A percentile compares a stretch with the other conserved stretches of the same genome.
Evolutionary conservation across 1,140 invertebrate genomes (phyloP).

Genomic region (Radopholus similis): DNA sequence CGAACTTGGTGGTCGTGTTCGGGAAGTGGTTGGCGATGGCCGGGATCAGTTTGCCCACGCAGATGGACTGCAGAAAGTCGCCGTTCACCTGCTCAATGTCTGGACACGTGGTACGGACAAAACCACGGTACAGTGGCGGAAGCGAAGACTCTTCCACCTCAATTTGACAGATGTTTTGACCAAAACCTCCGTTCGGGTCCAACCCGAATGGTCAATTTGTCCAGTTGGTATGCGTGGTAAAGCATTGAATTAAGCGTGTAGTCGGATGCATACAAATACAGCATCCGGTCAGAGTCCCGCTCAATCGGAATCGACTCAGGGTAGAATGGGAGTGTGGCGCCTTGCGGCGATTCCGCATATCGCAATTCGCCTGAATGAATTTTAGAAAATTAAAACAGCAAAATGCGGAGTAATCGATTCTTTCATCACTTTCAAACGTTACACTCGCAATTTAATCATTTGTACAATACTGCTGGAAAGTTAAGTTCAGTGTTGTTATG

Average conservation of each 20-base stretch:
- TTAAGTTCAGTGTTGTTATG: too few relatives aligned
- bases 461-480: not conserved
- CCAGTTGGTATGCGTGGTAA: slow-evolving; percentile 57
- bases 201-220: slow-evolving; percentile 51
- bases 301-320: slow-evolving; percentile 42
- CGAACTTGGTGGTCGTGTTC: slow-evolving; percentile 58
- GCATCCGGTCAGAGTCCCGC: slow-evolving; percentile 51
- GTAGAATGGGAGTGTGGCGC: slow-evolving; percentile 44
- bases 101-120: slow-evolving; percentile 51
- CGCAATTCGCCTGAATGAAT: slow-evolving; percentile 48
- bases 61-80: slow-evolving; percentile 47
- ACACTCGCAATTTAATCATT: not conserved
- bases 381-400: too few relatives aligned
- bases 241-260: slow-evolving; percentile 57
- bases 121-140: slow-evolving; percentile 47
- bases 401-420: not conserved
- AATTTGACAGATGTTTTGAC: slow-evolving; percentile 26
- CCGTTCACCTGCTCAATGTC: slow-evolving; percentile 13
- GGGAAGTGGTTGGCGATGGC: slow-evolving; percentile 48
- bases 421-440: not conserved
- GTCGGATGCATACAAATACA: slow-evolving; percentile 59
- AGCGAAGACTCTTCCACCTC: slow-evolving; percentile 48
- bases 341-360: slow-evolving; percentile 34
- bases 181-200: too few relatives aligned
- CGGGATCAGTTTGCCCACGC: slow-evolving; percentile 56